Percentiles rank a stretch among this genome's conserved stretches.
Conservation (phyloP, 2,113 vertebrate genomes). For the Heterotis niloticus region DNA sequence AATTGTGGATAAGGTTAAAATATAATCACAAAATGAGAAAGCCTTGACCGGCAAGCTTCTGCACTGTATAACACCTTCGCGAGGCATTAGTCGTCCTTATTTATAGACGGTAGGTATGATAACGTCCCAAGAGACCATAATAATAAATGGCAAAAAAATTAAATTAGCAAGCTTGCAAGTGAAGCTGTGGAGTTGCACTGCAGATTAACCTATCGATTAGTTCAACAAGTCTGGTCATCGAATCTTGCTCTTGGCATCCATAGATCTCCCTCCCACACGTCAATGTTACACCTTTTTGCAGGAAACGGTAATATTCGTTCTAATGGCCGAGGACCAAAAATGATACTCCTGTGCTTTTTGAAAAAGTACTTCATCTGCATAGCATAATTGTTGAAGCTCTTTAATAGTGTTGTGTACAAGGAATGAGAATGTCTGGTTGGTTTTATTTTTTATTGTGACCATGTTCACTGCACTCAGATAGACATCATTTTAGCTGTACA, state of each 20-base stretch:
- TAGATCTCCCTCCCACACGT: conserved; percentile 36
- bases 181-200: conserved; percentile 41
- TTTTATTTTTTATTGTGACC: conserved; percentile 39
- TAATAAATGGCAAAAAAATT: conserved; percentile 45
- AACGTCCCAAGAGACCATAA: conserved; percentile 47
- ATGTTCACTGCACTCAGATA: conserved; percentile 40
- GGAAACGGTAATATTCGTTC: conserved; percentile 42
- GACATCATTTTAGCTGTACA: conserved; percentile 34
- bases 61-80: conserved; percentile 36
- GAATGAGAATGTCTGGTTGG: conserved; percentile 25
- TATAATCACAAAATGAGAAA: conserved; percentile 8
- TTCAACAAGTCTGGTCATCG: conserved; percentile 51
- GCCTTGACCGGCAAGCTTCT: conserved; percentile 30
- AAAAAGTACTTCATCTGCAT: conserved; percentile 20
- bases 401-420: conserved; percentile 43
- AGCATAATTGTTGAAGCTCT: conserved; percentile 46
- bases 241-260: conserved; percentile 40
- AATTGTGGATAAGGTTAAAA: not conserved
- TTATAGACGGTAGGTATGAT: conserved; percentile 48
- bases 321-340: conserved; percentile 62
- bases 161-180: conserved; percentile 39
- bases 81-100: conserved; percentile 27
- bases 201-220: conserved; percentile 39
- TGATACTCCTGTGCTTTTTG: conserved; percentile 55
- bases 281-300: conserved; percentile 34